Percentiles rank a stretch among this genome's conserved stretches.
Conservation (phyloP, 1,140 invertebrate species). For the Drosophila kikkawai region DNA sequence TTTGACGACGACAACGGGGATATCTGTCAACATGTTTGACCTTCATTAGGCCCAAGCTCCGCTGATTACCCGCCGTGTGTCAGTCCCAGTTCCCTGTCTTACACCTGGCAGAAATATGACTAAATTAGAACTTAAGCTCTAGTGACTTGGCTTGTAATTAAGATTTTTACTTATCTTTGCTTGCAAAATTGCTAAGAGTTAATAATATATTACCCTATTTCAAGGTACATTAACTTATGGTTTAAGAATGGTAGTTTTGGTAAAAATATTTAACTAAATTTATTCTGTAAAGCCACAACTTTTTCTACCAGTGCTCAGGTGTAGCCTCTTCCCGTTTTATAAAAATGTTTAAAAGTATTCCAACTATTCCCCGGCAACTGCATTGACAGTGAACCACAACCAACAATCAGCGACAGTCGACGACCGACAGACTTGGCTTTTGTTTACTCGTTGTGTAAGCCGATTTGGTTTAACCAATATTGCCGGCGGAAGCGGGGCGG, state of each 20-base stretch:
- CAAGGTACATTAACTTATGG: no score
- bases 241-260: no score
- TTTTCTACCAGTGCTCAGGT: slow-evolving; percentile 6
- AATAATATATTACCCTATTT: neutral
- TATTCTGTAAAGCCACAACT: neutral
- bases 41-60: slow-evolving; percentile 57
- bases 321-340: slow-evolving; percentile 29
- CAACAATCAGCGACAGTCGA: slow-evolving; percentile 32
- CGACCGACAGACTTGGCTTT: slow-evolving; percentile 40
- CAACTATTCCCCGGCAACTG: slow-evolving; percentile 37
- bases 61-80: slow-evolving; percentile 48
- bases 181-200: neutral
- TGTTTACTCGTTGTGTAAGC: slow-evolving; percentile 46
- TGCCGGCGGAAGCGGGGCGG: neutral
- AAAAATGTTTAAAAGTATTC: slow-evolving; percentile 26
- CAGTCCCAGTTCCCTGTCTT: slow-evolving; percentile 14
- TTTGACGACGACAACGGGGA: slow-evolving; percentile 4
- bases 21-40: slow-evolving; percentile 67
- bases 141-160: neutral
- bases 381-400: slow-evolving; percentile 47
- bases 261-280: neutral
- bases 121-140: neutral
- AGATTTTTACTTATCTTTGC: neutral
- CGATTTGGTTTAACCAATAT: slow-evolving; percentile 42
- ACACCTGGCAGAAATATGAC: slow-evolving; percentile 15